Base-by-base conservation (phyloP, 2,797 vertebrate species). In the Acanthis flammea region DNA sequence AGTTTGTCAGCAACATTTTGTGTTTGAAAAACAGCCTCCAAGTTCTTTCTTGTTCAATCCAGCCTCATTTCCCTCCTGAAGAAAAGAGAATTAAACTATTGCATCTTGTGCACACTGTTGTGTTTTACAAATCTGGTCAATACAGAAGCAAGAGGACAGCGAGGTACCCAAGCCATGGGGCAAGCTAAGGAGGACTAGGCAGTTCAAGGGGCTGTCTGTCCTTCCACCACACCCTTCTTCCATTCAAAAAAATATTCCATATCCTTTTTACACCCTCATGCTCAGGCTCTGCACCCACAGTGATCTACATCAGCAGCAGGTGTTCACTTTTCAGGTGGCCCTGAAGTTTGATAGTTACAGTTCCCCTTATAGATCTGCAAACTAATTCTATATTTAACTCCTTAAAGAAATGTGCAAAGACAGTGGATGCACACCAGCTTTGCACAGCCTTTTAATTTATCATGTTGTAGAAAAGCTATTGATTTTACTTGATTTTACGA, bases 401-500 rank as follows among this genome's bases (percentile, higher is more conserved):
- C 50, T 80, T 31, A 44, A 75, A 67, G 61, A 58, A 24, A 4
- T 41, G 27, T 22, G 65, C 50, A 60, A 85, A 75, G 39, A 22
- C 14, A 6, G 6, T 0, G 14, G 16, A 18, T 6, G 31, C 3
- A 6, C 24, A 37, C 53, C 50, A 60, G 54, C 62, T 83, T 9
- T 48, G 25, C 35, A 73, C 14, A 65, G 25, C 42, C 22, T 66
- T 48, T 76, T 78, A 45, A 66, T 90, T 86, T 62, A 89, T 65
- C 42, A 53, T 63, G 25, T 9, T 60, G 24, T 31, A 67, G 45
- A 86, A 73, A 73, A 70, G 39, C 45, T 65, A 63, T 30, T 65
- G 47, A 61, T 88, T 95, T 95, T 82, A 92, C 57, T 47, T 75
- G 48, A 45, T 77, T 95, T 95, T 83, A 88, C 70, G 50, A 66